Conservation (phyloP, 2,113 vertebrate genomes). For the Cebidichthys violaceus region DNA sequence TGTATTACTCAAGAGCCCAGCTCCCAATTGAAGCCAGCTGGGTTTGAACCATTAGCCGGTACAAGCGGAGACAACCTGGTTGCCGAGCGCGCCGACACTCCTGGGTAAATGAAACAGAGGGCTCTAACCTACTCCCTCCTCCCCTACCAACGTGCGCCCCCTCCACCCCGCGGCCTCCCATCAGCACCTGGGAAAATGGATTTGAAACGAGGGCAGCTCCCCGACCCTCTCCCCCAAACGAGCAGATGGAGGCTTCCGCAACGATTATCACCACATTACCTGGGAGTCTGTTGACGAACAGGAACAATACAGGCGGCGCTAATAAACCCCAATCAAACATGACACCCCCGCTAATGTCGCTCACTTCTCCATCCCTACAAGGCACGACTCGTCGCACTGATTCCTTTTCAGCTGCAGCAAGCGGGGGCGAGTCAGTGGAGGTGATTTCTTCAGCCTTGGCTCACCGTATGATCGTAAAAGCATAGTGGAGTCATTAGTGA, state of each 20-base stretch:
- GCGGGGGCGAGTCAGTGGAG: background rate
- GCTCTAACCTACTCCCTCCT: constrained; percentile 28
- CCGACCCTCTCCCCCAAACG: constrained; percentile 42
- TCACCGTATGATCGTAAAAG: constrained; percentile 4
- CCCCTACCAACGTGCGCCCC: constrained; percentile 46
- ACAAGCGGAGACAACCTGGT: constrained; percentile 76
- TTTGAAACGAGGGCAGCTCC: constrained; percentile 76
- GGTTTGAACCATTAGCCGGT: constrained; percentile 73
- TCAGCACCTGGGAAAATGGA: constrained; percentile 82
- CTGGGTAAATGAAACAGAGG: constrained; percentile 71
- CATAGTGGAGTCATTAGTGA: background rate
- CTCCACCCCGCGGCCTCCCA: constrained; percentile 69
- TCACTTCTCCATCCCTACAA: constrained; percentile 62
- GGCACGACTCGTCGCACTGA: constrained; percentile 40
- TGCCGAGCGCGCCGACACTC: constrained; percentile 57
- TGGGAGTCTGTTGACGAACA: constrained; percentile 84
- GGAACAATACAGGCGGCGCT: constrained; percentile 81
- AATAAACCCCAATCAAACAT: constrained; percentile 85
- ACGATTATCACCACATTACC: constrained; percentile 85
- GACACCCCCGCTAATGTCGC: constrained; percentile 77
- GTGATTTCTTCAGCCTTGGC: constrained; percentile 18
- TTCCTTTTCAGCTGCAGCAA: constrained; percentile 49
- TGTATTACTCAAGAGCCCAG: constrained; percentile 61
- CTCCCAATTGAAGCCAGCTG: constrained; percentile 77
- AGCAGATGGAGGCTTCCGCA: constrained; percentile 83